A percentile compares a stretch with the other conserved stretches of the same genome.
These are phyloP conservation scores for Indicator indicator DNA, from an alignment of 2,113 vertebrate genomes.

Conservation along the genomic window DNA sequence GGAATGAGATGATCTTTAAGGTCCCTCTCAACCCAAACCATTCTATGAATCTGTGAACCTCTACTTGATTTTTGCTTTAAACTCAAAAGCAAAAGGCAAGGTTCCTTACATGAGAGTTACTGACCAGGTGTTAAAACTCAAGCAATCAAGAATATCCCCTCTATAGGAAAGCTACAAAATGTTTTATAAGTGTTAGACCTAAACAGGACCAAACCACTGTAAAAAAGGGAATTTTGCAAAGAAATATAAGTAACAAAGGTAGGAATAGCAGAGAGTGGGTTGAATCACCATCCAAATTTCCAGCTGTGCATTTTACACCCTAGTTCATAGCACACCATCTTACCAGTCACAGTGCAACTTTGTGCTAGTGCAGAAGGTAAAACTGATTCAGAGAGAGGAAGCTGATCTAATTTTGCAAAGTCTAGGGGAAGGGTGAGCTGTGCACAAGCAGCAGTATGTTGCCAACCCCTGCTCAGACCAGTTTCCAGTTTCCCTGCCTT, in stretches of 20 bases:
- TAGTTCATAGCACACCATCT: background rate
- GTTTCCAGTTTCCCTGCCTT: background rate
- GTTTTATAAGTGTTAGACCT: background rate
- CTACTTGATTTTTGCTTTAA: background rate
- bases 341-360: background rate
- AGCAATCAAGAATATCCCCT: background rate
- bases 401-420: constrained; percentile 9
- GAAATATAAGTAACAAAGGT: background rate
- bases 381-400: background rate
- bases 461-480: background rate
- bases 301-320: background rate
- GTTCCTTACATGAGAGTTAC: background rate
- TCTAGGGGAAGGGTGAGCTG: constrained; percentile 47
- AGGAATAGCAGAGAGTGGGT: rapidly evolving
- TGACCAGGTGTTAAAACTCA: background rate
- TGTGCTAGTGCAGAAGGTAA: background rate
- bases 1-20: too few species aligned
- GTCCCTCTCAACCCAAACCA: too few species aligned
- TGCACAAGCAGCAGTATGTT: background rate
- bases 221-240: background rate
- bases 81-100: rapidly evolving
- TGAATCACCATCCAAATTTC: background rate
- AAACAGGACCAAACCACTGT: background rate
- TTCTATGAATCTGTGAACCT: background rate
- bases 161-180: background rate